Conservation (phyloP, 2,888 invertebrate species). For the Clitarchus hookeri region DNA sequence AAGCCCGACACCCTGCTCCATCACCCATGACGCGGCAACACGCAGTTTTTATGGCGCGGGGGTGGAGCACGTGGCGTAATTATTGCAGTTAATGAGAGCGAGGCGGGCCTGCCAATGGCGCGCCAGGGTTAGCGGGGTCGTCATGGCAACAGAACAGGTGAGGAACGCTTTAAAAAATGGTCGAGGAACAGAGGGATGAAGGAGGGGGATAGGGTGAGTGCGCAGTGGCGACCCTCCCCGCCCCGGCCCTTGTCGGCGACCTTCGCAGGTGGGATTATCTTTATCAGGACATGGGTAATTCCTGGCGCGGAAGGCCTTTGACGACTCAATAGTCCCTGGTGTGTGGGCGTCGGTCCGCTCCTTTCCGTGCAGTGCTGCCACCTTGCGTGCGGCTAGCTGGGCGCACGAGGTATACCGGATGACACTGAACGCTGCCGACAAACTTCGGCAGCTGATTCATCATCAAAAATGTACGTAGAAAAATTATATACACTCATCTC, state of each 20-base stretch:
- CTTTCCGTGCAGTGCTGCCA: not conserved
- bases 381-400: not conserved
- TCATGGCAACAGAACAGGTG: constrained; percentile 14
- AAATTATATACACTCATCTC: too few species aligned
- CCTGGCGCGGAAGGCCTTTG: not conserved
- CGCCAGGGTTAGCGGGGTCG: not conserved
- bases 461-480: too few species aligned
- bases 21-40: not conserved
- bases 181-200: not conserved
- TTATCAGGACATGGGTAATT: constrained; percentile 2
- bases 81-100: constrained; percentile 14
- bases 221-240: not conserved
- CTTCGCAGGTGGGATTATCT: not conserved
- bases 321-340: not conserved
- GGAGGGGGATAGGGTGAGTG: not conserved
- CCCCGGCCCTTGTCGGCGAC: not conserved
- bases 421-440: too few species aligned
- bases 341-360: not conserved
- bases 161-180: not conserved
- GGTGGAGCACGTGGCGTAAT: constrained; percentile 14
- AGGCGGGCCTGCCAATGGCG: not conserved
- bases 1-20: not conserved
- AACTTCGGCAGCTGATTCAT: too few species aligned
- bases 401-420: too few species aligned
- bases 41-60: constrained; percentile 2